phyloP scores from a whole-genome alignment of 2,888 invertebrate species.

The Bombylius discolor region DNA sequence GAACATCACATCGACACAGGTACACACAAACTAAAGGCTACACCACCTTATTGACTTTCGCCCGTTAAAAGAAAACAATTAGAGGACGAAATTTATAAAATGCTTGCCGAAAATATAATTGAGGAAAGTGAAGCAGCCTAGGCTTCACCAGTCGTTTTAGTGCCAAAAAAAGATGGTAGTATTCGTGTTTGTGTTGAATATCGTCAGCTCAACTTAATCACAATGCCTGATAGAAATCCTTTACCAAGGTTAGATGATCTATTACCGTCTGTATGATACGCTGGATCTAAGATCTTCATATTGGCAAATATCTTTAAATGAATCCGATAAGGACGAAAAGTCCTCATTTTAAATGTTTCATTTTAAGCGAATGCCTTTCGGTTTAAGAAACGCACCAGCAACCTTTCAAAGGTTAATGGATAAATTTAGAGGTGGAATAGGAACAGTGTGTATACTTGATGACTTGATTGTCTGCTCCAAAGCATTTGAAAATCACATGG shows the following conservation, averaged over 20 bases:
- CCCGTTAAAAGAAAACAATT: constrained; percentile 10
- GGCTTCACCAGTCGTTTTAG: constrained; percentile 14
- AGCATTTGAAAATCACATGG: constrained; percentile 18
- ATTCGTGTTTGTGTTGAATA: too few relatives aligned
- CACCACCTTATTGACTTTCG: constrained; percentile 24
- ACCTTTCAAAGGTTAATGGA: background rate
- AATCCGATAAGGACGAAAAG: too few relatives aligned
- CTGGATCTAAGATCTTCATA: too few relatives aligned
- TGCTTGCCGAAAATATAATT: too few relatives aligned
- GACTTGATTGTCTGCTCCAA: constrained; percentile 21
- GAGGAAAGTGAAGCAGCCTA: background rate
- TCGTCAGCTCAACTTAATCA: too few relatives aligned
- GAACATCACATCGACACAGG: constrained; percentile 1
- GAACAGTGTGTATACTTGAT: constrained; percentile 14
- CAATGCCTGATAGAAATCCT: too few relatives aligned
- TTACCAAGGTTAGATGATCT: too few relatives aligned
- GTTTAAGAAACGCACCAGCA: background rate
- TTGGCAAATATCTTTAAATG: too few relatives aligned
- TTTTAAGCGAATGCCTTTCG: constrained; percentile 18
- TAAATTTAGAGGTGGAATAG: constrained; percentile 15
- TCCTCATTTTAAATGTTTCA: background rate
- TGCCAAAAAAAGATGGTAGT: constrained; percentile 18
- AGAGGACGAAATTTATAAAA: background rate
- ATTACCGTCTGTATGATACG: too few relatives aligned
- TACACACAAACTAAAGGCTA: constrained; percentile 18